Conservation (phyloP, 2,113 vertebrate genomes). For the Aleadryas rufinucha region DNA sequence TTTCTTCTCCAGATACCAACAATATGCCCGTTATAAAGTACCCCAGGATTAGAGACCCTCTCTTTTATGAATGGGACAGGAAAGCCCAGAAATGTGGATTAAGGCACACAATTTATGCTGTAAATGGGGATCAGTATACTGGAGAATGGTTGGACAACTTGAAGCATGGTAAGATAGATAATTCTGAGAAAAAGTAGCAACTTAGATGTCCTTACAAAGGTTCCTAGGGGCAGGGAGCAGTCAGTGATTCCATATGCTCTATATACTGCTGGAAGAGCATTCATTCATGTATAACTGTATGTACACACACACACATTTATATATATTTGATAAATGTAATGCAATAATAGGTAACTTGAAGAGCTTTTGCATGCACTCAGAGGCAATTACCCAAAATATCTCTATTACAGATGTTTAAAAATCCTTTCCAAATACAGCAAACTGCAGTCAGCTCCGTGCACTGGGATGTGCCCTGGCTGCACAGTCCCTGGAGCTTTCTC, state of each 20-base stretch:
- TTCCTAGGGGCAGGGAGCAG: background rate
- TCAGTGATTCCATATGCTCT: background rate
- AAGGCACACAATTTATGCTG: constrained; percentile 73
- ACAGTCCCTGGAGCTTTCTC: background rate
- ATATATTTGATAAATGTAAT: background rate
- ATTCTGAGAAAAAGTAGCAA: background rate
- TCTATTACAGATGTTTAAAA: background rate
- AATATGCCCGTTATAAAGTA: constrained; percentile 79
- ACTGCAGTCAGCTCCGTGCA: background rate
- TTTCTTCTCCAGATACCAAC: background rate
- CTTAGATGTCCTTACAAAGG: background rate
- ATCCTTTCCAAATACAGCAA: background rate
- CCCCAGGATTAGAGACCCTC: constrained; percentile 8
- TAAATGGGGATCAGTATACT: constrained; percentile 80
- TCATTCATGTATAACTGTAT: background rate
- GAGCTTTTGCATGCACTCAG: background rate
- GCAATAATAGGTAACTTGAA: background rate
- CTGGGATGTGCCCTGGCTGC: background rate
- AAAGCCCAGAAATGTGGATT: constrained; percentile 82
- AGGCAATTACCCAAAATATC: background rate
- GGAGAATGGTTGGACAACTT: constrained; percentile 88
- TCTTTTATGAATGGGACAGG: constrained; percentile 74
- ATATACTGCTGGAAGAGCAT: background rate
- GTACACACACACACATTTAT: background rate
- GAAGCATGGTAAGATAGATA: constrained; percentile 81